A percentile compares a stretch with the other conserved stretches of the same genome.
phyloP scores from a whole-genome alignment of 1,140 invertebrate genomes.

The Coelopa frigida region DNA sequence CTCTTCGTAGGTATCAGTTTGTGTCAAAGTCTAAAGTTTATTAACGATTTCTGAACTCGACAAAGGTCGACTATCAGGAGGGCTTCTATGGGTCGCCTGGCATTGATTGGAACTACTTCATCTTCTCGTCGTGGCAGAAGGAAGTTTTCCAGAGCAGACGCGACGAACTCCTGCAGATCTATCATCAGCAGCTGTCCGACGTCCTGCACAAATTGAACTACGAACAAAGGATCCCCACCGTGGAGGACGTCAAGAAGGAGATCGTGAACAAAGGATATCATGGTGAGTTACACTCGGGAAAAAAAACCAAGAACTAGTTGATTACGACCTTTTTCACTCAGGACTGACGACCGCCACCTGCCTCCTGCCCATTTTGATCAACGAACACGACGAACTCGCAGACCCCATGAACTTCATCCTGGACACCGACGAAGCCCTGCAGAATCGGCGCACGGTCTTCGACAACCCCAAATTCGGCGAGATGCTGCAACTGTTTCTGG shows the following conservation, averaged over 20 bases:
- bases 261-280: conserved; percentile 23
- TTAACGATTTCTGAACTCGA: background rate
- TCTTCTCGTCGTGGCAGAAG: conserved; percentile 14
- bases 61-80: conserved; percentile 22
- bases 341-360: conserved; percentile 13
- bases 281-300: conserved; percentile 18
- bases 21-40: conserved; percentile 1
- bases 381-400: conserved; percentile 14
- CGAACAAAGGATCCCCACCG: conserved; percentile 32
- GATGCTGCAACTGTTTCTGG: conserved; percentile 8
- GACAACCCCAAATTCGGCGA: conserved; percentile 12
- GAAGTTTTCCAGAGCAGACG: conserved; percentile 21
- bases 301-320: background rate
- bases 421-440: conserved; percentile 14
- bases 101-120: conserved; percentile 20
- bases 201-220: conserved; percentile 38
- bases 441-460: conserved; percentile 13
- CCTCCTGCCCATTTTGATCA: conserved; percentile 14
- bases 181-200: conserved; percentile 22
- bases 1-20: conserved; percentile 49
- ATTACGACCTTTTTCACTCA: background rate
- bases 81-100: conserved; percentile 19
- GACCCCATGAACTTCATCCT: conserved; percentile 15
- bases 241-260: conserved; percentile 23
- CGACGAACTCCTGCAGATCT: conserved; percentile 36